phyloP scores from a whole-genome alignment of 1,140 invertebrate species.

The Drosophila quadrilineata region DNA sequence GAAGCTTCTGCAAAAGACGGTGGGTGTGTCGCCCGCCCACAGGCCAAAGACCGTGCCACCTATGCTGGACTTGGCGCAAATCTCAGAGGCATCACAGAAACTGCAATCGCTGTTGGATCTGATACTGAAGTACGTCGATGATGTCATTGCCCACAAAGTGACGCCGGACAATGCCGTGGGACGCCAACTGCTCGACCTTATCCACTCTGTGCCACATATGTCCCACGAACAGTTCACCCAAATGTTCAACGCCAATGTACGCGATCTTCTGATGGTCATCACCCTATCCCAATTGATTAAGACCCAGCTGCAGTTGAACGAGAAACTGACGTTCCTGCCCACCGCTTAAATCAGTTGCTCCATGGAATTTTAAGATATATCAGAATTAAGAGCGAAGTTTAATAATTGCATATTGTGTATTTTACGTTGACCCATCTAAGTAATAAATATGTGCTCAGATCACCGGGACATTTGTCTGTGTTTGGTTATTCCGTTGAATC shows the following conservation, averaged over 20 bases:
- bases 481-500: too few relatives aligned
- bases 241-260: conserved; percentile 97
- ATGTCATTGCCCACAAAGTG: conserved; percentile 89
- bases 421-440: conserved; percentile 34
- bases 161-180: conserved; percentile 91
- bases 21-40: conserved; percentile 83
- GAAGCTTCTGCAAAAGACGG: conserved; percentile 89
- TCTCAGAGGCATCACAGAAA: conserved; percentile 90
- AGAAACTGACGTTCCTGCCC: conserved; percentile 93
- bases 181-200: conserved; percentile 92
- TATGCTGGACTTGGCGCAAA: conserved; percentile 92
- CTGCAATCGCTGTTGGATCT: conserved; percentile 89
- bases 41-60: conserved; percentile 87
- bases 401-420: conserved; percentile 45
- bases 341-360: conserved; percentile 49
- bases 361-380: conserved; percentile 40
- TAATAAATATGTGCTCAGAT: conserved; percentile 61
- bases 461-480: not conserved
- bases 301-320: conserved; percentile 96
- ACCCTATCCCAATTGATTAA: conserved; percentile 97
- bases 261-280: conserved; percentile 98
- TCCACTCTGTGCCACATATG: conserved; percentile 95
- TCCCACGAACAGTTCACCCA: conserved; percentile 94
- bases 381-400: conserved; percentile 58
- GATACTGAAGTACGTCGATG: conserved; percentile 94